A percentile compares a stretch with the other conserved stretches of the same genome.
These are phyloP conservation scores for Meghimatium bilineatum DNA, from an alignment of 2,888 invertebrate species.

Conservation along the genomic window DNA sequence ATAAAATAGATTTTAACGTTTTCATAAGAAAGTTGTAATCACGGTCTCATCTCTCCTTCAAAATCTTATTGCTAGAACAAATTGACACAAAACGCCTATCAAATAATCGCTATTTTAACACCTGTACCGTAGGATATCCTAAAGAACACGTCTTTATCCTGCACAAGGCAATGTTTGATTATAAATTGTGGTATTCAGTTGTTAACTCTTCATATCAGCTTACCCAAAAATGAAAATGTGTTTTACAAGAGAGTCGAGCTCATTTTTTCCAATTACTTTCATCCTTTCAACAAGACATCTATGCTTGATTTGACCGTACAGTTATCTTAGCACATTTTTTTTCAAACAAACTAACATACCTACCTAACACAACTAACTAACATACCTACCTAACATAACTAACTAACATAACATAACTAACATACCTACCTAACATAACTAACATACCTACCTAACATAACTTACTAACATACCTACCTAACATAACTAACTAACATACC, in stretches of 20 bases:
- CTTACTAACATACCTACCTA: too few species aligned
- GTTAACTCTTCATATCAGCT: not conserved
- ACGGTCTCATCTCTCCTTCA: not conserved
- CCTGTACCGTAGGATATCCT: not conserved
- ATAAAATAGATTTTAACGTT: not conserved
- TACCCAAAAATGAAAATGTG: slow-evolving; percentile 7
- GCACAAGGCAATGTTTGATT: not conserved
- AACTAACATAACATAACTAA: too few species aligned
- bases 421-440: too few species aligned
- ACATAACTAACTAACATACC: too few species aligned
- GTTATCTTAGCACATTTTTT: too few species aligned
- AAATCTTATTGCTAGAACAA: not conserved
- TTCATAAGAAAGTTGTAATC: not conserved
- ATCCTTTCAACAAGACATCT: not conserved
- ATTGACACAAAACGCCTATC: not conserved
- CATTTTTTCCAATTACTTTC: not conserved
- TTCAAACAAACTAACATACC: too few species aligned
- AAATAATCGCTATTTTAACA: not conserved
- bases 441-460: too few species aligned
- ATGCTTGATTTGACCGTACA: too few species aligned
- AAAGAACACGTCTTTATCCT: not conserved
- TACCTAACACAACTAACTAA: too few species aligned
- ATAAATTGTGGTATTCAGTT: not conserved
- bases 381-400: too few species aligned
- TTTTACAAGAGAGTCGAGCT: not conserved